Conservation (phyloP, 2,888 invertebrate genomes). For the Apoda limacodes region DNA sequence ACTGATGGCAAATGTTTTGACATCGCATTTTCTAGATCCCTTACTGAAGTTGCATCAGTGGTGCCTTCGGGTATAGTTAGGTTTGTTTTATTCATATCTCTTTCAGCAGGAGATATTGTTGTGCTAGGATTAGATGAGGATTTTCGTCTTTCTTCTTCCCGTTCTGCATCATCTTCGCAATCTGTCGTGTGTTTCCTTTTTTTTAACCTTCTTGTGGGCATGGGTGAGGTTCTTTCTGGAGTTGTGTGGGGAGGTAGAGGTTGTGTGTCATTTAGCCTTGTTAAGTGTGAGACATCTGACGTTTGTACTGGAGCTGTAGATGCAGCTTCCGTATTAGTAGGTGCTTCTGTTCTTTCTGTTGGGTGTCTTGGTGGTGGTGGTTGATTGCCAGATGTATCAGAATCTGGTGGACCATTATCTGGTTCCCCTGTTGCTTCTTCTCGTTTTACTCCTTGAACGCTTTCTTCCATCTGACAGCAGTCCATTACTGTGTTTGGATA, state of each 20-base stretch:
- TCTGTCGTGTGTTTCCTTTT: constrained; percentile 60
- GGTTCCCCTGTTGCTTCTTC: constrained; percentile 87
- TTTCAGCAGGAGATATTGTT: constrained; percentile 50
- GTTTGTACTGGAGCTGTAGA: constrained; percentile 54
- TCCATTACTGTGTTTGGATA: constrained; percentile 93
- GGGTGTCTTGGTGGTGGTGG: constrained; percentile 48
- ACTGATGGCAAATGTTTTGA: constrained; percentile 86
- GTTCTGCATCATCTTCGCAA: constrained; percentile 51
- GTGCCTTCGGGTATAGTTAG: constrained; percentile 48
- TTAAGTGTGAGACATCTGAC: constrained; percentile 55
- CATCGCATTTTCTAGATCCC: constrained; percentile 96
- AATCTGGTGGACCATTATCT: constrained; percentile 89
- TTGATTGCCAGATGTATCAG: constrained; percentile 71
- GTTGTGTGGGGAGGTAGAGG: constrained; percentile 53
- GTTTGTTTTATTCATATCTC: constrained; percentile 51
- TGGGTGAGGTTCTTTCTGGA: constrained; percentile 65
- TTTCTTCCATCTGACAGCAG: constrained; percentile 91
- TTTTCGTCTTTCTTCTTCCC: constrained; percentile 58
- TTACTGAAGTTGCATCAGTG: constrained; percentile 76
- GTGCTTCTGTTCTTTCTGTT: constrained; percentile 49
- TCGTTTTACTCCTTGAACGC: constrained; percentile 82
- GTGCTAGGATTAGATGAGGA: constrained; percentile 54
- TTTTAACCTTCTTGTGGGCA: constrained; percentile 72
- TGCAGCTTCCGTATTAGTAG: constrained; percentile 45
- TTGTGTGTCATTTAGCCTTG: constrained; percentile 52